These are phyloP conservation scores for Mythimna pallens DNA, from an alignment of 2,888 invertebrate species.

Conservation along the genomic window DNA sequence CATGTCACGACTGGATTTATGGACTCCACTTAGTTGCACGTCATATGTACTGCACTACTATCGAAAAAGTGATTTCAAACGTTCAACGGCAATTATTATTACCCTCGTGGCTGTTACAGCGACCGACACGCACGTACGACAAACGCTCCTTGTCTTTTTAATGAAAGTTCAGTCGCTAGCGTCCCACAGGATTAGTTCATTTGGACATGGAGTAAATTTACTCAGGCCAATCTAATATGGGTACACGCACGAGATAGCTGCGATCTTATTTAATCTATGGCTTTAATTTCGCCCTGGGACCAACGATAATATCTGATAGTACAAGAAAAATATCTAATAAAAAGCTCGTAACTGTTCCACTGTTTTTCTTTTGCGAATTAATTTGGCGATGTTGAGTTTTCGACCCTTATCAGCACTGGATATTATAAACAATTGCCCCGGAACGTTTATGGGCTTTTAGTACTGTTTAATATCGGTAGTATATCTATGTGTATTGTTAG, in stretches of 20 bases:
- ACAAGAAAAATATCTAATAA: slow-evolving; percentile 57
- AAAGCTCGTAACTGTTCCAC: slow-evolving; percentile 28
- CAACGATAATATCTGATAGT: slow-evolving; percentile 56
- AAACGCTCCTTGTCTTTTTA: slow-evolving; percentile 75
- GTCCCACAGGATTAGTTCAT: slow-evolving; percentile 82
- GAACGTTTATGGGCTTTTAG: slow-evolving; percentile 61
- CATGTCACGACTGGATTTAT: slow-evolving; percentile 81
- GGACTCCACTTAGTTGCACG: slow-evolving; percentile 82
- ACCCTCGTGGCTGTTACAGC: slow-evolving; percentile 38
- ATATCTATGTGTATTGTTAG: slow-evolving; percentile 43
- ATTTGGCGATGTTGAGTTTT: slow-evolving; percentile 39
- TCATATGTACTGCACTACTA: slow-evolving; percentile 75
- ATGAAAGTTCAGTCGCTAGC: slow-evolving; percentile 75
- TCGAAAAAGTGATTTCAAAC: slow-evolving; percentile 68
- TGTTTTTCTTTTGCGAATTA: slow-evolving; percentile 45
- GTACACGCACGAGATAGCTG: slow-evolving; percentile 74
- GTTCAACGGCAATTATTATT: slow-evolving; percentile 59
- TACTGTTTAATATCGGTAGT: slow-evolving; percentile 33
- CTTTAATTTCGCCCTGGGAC: slow-evolving; percentile 77
- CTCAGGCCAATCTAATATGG: slow-evolving; percentile 84
- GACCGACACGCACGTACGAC: slow-evolving; percentile 60
- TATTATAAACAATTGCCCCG: slow-evolving; percentile 59
- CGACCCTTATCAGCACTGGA: slow-evolving; percentile 66
- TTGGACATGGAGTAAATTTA: slow-evolving; percentile 85
- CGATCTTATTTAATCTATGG: slow-evolving; percentile 78